Evolutionary conservation across 2,888 invertebrate species (phyloP).

Genomic region (Ametastegia equiseti): DNA sequence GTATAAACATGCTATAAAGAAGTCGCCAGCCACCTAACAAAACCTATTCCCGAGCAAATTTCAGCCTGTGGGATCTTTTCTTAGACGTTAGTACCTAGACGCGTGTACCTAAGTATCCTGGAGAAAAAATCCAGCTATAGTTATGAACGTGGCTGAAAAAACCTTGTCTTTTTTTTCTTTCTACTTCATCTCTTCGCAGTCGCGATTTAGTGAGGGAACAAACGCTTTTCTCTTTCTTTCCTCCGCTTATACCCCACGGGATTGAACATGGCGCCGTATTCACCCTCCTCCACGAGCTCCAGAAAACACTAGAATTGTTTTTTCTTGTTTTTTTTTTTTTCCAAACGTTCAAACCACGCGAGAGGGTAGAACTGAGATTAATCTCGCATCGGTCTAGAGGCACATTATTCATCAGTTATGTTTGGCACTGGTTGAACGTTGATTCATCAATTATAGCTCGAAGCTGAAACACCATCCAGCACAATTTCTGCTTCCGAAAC

Average conservation of each 20-base stretch:
- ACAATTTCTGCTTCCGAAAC: background rate
- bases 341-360: background rate
- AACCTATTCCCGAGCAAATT: constrained; percentile 4
- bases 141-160: background rate
- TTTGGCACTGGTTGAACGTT: background rate
- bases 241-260: background rate
- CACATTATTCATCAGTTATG: constrained; percentile 22
- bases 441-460: constrained; percentile 8
- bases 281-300: background rate
- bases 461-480: background rate
- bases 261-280: background rate
- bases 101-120: background rate
- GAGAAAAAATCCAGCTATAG: background rate
- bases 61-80: constrained; percentile 17
- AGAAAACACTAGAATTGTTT: background rate
- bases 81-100: background rate
- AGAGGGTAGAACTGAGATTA: background rate
- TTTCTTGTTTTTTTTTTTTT: background rate
- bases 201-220: no score
- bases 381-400: constrained; percentile 1
- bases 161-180: background rate
- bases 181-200: no score
- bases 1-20: constrained; percentile 47
- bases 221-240: background rate
- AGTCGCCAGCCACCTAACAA: constrained; percentile 32